Conservation (phyloP, 1,140 invertebrate species). For the Meloidogyne floridensis region DNA sequence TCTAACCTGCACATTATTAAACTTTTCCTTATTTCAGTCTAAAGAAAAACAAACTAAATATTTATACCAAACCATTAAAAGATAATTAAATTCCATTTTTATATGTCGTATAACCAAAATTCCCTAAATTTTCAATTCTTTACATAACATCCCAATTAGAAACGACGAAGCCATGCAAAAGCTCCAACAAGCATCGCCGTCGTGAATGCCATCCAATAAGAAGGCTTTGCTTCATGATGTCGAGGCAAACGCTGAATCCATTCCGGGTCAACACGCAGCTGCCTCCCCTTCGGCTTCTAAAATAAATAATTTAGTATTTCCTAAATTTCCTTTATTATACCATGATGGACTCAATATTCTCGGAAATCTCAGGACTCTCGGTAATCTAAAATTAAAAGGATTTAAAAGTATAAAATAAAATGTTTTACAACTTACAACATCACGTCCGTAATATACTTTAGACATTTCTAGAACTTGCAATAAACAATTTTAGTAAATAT, state of each 20-base stretch:
- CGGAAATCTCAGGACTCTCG: background rate
- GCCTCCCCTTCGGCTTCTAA: background rate
- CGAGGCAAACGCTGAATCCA: background rate
- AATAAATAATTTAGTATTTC: too few relatives aligned
- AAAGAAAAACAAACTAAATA: background rate
- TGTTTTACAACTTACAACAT: background rate
- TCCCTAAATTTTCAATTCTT: background rate
- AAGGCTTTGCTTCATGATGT: constrained; percentile 2
- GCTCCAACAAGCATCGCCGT: background rate
- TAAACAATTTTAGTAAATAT: background rate
- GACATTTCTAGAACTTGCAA: background rate
- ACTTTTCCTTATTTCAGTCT: too few relatives aligned
- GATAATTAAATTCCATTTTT: background rate
- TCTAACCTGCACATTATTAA: too few relatives aligned
- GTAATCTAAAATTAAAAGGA: background rate
- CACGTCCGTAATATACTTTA: background rate
- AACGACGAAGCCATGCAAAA: background rate
- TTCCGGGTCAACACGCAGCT: background rate
- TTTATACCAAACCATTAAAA: background rate
- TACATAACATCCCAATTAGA: background rate
- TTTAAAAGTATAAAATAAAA: background rate
- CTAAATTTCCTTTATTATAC: background rate
- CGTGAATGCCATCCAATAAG: background rate
- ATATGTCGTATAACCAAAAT: background rate
- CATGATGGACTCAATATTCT: background rate